These are phyloP conservation scores for Allobates femoralis DNA, from an alignment of 2,797 vertebrate species.

Conservation along the genomic window DNA sequence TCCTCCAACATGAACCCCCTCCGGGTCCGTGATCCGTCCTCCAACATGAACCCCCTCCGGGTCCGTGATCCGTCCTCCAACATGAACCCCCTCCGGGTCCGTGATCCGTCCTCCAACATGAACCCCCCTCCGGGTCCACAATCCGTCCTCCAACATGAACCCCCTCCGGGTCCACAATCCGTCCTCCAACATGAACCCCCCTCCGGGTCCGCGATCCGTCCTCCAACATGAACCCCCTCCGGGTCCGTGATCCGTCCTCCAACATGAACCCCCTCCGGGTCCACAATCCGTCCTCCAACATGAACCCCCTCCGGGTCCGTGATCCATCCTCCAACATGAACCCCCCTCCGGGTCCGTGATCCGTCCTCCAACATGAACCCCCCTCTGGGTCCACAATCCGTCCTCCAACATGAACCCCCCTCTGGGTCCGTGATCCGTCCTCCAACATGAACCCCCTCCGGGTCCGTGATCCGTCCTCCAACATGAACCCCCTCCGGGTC, in stretches of 20 bases:
- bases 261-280: slow-evolving; percentile 73
- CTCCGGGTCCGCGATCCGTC: slow-evolving; percentile 73
- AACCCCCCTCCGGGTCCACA: slow-evolving; percentile 72
- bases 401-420: slow-evolving; percentile 72
- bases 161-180: no score
- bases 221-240: no score
- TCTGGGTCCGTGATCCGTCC: slow-evolving; percentile 73
- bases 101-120: slow-evolving; percentile 72
- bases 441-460: no score
- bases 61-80: slow-evolving; percentile 74
- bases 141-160: no score
- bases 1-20: no score
- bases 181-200: slow-evolving; percentile 72
- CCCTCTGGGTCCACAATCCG: no score
- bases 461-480: slow-evolving; percentile 71
- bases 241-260: no score
- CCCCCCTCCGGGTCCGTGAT: slow-evolving; percentile 72
- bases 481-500: slow-evolving; percentile 72
- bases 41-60: slow-evolving; percentile 72
- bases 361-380: no score
- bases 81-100: no score
- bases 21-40: no score
- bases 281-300: slow-evolving; percentile 73
- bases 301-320: no score
- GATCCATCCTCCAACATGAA: slow-evolving; percentile 71